Conservation (phyloP, 2,888 invertebrate species). For the Andrena haemorrhoa region DNA sequence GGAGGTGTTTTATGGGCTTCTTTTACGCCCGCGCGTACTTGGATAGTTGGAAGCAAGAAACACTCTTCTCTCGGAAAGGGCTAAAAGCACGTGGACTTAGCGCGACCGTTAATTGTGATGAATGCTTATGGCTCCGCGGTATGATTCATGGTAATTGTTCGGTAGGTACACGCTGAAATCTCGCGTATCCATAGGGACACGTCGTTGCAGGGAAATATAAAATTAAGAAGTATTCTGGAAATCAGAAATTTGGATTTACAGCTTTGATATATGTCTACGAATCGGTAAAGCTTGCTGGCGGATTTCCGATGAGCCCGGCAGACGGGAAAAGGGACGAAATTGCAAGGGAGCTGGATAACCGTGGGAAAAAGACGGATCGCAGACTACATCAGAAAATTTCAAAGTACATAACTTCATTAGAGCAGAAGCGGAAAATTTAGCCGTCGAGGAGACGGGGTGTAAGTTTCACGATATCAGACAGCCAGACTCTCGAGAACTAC, state of each 20-base stretch:
- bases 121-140: neutral
- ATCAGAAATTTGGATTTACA: neutral
- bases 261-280: neutral
- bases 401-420: slow-evolving; percentile 49
- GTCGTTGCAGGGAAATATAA: too few species aligned
- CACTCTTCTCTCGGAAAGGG: neutral
- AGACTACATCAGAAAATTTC: slow-evolving; percentile 51
- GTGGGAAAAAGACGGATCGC: slow-evolving; percentile 23
- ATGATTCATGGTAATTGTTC: slow-evolving; percentile 6
- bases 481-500: slow-evolving; percentile 41
- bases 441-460: slow-evolving; percentile 17
- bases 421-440: slow-evolving; percentile 36
- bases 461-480: slow-evolving; percentile 43
- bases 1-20: slow-evolving; percentile 49
- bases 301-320: neutral
- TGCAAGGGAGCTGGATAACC: slow-evolving; percentile 1
- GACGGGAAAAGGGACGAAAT: neutral
- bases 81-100: slow-evolving; percentile 12
- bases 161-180: neutral
- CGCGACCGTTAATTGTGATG: slow-evolving; percentile 33
- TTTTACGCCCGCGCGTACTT: slow-evolving; percentile 34
- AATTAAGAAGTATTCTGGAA: too few species aligned
- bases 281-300: too few species aligned
- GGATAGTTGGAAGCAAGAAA: slow-evolving; percentile 3
- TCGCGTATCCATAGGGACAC: neutral